Evolutionary conservation across 2,888 invertebrate genomes (phyloP).

Genomic region (Drosophila stalkeri): DNA sequence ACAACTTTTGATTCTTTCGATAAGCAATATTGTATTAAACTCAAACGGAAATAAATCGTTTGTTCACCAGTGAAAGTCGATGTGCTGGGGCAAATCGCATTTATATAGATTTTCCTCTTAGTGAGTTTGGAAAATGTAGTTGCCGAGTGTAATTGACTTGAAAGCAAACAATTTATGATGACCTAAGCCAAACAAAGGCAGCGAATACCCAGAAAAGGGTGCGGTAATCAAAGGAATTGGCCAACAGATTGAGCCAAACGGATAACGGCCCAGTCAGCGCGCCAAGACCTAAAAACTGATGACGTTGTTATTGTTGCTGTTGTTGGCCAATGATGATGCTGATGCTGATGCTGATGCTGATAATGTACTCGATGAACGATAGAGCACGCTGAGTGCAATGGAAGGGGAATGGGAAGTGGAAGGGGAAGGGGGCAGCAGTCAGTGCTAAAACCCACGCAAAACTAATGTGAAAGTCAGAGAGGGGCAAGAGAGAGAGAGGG

Average conservation of each 20-base stretch:
- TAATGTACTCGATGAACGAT: constrained; percentile 70
- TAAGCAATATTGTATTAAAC: too few relatives aligned
- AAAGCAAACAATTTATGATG: constrained; percentile 82
- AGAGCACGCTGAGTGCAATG: constrained; percentile 68
- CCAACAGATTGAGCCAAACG: constrained; percentile 65
- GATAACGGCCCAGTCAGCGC: constrained; percentile 74
- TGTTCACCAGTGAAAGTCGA: neutral
- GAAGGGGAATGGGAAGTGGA: constrained; percentile 9
- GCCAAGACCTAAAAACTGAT: constrained; percentile 73
- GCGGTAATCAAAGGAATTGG: constrained; percentile 80
- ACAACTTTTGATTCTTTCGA: too few relatives aligned
- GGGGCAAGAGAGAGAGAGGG: constrained; percentile 8
- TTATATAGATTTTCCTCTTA: constrained; percentile 6
- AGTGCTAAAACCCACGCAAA: constrained; percentile 58
- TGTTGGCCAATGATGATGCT: constrained; percentile 25
- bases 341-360: constrained; percentile 39
- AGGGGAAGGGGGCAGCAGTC: constrained; percentile 8
- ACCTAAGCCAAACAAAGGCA: constrained; percentile 69
- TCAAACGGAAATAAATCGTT: neutral
- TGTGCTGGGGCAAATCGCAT: neutral
- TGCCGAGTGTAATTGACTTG: constrained; percentile 67
- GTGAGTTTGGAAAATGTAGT: constrained; percentile 5
- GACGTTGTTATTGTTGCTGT: constrained; percentile 59
- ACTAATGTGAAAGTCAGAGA: constrained; percentile 71
- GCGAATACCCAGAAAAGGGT: constrained; percentile 68